Evolutionary conservation across 2,797 vertebrate species (phyloP).

Genomic region (Falco peregrinus): DNA sequence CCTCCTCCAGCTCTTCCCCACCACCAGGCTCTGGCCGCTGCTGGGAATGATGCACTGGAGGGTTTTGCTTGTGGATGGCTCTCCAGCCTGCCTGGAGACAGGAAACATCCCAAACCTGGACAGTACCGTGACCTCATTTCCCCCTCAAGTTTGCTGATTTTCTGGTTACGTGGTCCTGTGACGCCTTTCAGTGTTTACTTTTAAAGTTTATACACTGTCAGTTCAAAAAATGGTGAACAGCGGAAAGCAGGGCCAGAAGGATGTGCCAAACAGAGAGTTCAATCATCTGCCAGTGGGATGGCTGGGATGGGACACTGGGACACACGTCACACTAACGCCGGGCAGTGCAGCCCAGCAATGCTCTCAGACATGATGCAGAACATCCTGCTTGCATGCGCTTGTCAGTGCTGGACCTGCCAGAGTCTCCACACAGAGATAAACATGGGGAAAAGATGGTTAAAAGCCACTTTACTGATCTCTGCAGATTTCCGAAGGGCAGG

Average conservation of each 20-base stretch:
- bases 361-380: not conserved
- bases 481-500: not conserved
- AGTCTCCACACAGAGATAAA: not conserved
- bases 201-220: not conserved
- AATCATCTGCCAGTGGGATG: rapidly evolving
- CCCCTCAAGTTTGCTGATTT: not conserved
- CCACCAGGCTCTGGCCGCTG: not conserved
- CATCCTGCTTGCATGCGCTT: rapidly evolving
- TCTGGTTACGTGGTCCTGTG: not conserved
- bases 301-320: rapidly evolving
- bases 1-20: not conserved
- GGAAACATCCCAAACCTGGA: not conserved
- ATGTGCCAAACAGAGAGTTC: not conserved
- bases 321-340: rapidly evolving
- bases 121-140: not conserved
- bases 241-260: not conserved
- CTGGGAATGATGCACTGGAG: not conserved
- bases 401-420: rapidly evolving
- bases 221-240: not conserved
- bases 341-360: not conserved
- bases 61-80: not conserved
- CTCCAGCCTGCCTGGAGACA: not conserved
- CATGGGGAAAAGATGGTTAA: not conserved
- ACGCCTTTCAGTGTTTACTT: not conserved
- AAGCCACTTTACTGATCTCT: not conserved